Conservation (phyloP, 2,888 invertebrate genomes). For the Idaea straminata region DNA sequence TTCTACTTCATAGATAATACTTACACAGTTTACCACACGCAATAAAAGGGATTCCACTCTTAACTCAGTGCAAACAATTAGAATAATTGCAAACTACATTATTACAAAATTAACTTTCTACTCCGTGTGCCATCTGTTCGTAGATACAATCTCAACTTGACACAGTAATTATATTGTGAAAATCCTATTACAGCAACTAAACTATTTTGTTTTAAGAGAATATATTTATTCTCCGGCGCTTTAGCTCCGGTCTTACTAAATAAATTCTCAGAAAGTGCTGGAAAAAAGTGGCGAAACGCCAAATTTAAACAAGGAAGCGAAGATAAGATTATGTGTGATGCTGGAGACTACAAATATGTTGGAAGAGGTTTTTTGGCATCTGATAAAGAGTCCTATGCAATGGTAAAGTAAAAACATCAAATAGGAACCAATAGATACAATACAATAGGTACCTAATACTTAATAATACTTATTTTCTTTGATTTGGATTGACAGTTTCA, state of each 20-base stretch:
- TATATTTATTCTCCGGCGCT: neutral
- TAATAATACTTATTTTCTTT: neutral
- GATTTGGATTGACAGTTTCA: neutral
- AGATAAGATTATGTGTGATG: neutral
- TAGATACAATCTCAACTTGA: conserved; percentile 8
- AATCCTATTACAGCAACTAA: neutral
- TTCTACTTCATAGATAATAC: no score
- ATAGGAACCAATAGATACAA: neutral
- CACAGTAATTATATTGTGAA: conserved; percentile 9
- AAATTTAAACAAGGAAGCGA: neutral
- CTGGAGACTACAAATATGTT: neutral
- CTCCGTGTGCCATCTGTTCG: neutral
- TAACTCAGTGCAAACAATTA: neutral
- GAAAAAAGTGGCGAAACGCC: conserved; percentile 3
- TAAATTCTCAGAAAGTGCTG: neutral
- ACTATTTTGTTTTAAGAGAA: conserved; percentile 1
- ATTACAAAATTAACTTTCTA: neutral
- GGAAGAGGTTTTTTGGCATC: neutral
- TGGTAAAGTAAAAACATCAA: neutral
- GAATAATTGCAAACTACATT: neutral
- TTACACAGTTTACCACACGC: neutral
- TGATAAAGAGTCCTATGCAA: neutral
- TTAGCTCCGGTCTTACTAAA: neutral
- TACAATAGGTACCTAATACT: no score
- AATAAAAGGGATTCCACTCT: neutral